Evolutionary conservation across 2,888 invertebrate genomes (phyloP), one percentile per base, ranked within the genome.

Genomic region (Dryomyza anilis): DNA sequence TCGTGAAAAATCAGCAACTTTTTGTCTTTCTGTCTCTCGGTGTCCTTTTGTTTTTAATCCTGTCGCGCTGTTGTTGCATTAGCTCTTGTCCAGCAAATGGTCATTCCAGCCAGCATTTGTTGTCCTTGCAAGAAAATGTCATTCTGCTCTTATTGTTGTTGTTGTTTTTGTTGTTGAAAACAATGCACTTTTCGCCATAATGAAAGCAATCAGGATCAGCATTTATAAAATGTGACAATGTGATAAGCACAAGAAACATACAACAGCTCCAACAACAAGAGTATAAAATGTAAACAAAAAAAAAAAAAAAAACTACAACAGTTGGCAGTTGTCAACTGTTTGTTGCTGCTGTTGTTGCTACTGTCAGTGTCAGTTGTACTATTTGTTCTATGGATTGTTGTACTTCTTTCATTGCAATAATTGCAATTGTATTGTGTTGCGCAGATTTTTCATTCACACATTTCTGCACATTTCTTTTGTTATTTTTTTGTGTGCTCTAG

Each of bases 181-280:
- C 59, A 59, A 59, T 59, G 46, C 59, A 46, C 46, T 39, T 7
- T n/a, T 59, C 46, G 59, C 59, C 46, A 30, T 59, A 48, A 59
- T 48, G 48, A 48, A 46, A 59, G 48, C 48, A 46, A 59, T 46
- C 48, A 33, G 59, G 59, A 48, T 59, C 59, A 46, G 59, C 46
- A 59, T 48, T 59, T 48, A 30, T 48, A 59, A 59, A 59, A 59
- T 59, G 59, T 59, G 59, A 48, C 59, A 59, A 48, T 25, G 46
- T 48, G 59, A 48, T 59, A 48, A 59, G 59, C 33, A 56, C 56
- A 39, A 23, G n/a, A 39, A 56, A 52, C 30, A n/a, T 30, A 16
- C 52, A 16, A 52, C 27, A 52, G 27, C n/a, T n/a, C n/a, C n/a
- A n/a, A n/a, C n/a, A n/a, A n/a, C n/a, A n/a, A n/a, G n/a, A 48